A percentile compares a stretch with the other conserved stretches of the same genome.
Evolutionary conservation across 2,888 invertebrate species (phyloP).

Genomic region (Drosophila silvestris): DNA sequence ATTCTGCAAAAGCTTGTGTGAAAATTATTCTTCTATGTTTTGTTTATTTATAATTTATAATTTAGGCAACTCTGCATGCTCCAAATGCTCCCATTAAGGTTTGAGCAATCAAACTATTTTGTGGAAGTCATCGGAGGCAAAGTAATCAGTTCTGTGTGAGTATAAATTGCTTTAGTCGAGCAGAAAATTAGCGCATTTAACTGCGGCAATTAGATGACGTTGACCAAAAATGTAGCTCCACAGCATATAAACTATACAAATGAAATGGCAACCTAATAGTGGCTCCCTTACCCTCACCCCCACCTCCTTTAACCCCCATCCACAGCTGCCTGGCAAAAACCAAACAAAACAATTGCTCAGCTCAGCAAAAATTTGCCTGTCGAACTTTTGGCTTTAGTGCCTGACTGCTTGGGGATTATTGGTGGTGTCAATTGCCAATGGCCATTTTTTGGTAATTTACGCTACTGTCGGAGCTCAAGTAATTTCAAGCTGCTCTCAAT

Average conservation of each 20-base stretch:
- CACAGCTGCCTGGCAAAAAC: conserved; percentile 29
- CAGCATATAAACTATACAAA: conserved; percentile 20
- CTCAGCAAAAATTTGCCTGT: conserved; percentile 69
- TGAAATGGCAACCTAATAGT: conserved; percentile 29
- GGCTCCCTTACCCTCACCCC: not conserved
- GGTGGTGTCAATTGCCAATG: conserved; percentile 79
- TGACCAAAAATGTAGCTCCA: conserved; percentile 27
- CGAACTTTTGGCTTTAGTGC: conserved; percentile 53
- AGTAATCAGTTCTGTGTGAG: conserved; percentile 14
- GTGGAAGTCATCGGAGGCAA: conserved; percentile 6
- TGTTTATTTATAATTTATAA: not conserved
- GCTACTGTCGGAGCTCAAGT: conserved; percentile 56
- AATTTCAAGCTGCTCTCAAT: conserved; percentile 75
- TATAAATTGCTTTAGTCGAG: conserved; percentile 64
- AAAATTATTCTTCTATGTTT: not conserved
- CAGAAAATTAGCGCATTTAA: conserved; percentile 73
- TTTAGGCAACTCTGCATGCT: not conserved
- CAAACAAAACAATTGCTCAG: conserved; percentile 69
- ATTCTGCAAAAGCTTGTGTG: not conserved
- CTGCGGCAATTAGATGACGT: conserved; percentile 63
- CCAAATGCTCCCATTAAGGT: not conserved
- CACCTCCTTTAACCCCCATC: not conserved
- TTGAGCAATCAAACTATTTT: conserved; percentile 7
- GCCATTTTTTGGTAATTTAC: conserved; percentile 78
- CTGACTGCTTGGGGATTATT: conserved; percentile 55